These are phyloP conservation scores for Centrocercus urophasianus DNA, from an alignment of 2,113 vertebrate species.

Conservation along the genomic window DNA sequence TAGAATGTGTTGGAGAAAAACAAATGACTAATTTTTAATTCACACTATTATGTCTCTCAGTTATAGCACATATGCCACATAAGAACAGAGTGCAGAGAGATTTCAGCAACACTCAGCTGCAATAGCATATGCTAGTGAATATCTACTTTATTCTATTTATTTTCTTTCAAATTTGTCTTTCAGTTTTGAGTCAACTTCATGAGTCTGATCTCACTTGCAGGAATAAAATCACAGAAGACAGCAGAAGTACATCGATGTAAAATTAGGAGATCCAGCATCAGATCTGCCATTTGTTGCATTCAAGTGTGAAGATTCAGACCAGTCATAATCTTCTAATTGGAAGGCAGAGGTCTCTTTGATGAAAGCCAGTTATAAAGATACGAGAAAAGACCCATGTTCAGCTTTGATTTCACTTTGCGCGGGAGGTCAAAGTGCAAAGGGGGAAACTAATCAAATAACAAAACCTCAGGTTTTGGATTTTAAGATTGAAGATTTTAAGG, in stretches of 20 bases:
- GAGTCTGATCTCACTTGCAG: background rate
- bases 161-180: background rate
- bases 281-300: background rate
- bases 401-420: background rate
- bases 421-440: background rate
- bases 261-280: background rate
- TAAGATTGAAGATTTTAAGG: background rate
- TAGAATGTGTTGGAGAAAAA: background rate
- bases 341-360: background rate
- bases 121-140: background rate
- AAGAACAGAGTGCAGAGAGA: background rate
- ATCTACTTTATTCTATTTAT: background rate
- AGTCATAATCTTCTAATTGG: background rate
- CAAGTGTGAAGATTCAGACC: background rate
- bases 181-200: background rate
- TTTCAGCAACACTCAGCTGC: background rate
- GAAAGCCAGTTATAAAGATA: background rate
- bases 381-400: background rate
- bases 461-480: background rate
- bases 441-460: background rate
- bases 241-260: background rate
- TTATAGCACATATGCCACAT: background rate
- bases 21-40: background rate
- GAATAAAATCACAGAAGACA: background rate
- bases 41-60: background rate